Evolutionary conservation across 2,888 invertebrate genomes (phyloP), one percentile per base, ranked within the genome.

Genomic region (Pycnomerus fuliginosus): DNA sequence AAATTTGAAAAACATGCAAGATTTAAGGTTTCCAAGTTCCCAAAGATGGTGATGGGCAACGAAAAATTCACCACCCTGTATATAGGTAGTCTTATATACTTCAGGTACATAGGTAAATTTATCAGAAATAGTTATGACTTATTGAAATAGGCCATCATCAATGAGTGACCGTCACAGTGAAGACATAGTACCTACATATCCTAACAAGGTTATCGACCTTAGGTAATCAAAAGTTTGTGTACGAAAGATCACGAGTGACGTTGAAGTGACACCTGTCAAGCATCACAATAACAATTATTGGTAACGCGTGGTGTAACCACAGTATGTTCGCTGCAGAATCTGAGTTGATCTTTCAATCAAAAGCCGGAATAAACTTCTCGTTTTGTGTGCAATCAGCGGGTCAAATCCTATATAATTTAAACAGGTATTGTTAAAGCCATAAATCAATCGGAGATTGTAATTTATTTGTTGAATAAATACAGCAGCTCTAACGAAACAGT

Each of bases 251-350:
- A 49, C 53, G 56, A 50, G 50, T 54, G 58, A 61, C 53, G 53
- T 56, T 50, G 50, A 53, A 58, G 52, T 55, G 60, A 55, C 60
- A 58, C 56, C 58, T 59, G 59, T 61, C 61, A 59, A 61, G 58
- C 54, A 49, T 44, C 52, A 50, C 54, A 51, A 55, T n/a, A n/a
- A n/a, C n/a, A n/a, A n/a, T n/a, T n/a, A n/a, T 58, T 60, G 58
- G 58, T 55, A 35, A 39, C 31, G 41, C 23, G 15, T 11, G 29
- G 10, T 13, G 32, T 25, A 31, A 17, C 39, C 31, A 14, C 17
- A n/a, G 16, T 30, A 22, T 23, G 38, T 30, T n/a, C 11, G 8
- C 28, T 12, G 23, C 25, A 31, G 17, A 39, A 32, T 17, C 16
- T n/a, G n/a, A n/a, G n/a, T 39, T 39, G 39, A 39, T 39, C 39